phyloP scores from a whole-genome alignment of 1,140 invertebrate genomes.

The Andricus grossulariae region DNA sequence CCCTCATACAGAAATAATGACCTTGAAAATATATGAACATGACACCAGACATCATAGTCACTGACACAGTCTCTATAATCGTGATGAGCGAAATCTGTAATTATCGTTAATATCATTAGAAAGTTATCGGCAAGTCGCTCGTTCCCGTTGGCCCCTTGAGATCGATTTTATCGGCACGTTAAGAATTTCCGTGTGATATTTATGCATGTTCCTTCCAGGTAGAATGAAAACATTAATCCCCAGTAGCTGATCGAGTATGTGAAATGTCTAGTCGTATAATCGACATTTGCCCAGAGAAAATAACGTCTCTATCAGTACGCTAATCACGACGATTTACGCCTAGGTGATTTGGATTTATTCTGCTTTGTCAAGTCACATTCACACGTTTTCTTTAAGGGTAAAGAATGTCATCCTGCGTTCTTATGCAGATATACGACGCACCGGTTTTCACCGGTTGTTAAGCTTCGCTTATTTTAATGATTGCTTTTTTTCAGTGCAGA shows the following conservation, averaged over 20 bases:
- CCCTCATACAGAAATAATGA: neutral
- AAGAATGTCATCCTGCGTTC: neutral
- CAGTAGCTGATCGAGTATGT: conserved; percentile 5
- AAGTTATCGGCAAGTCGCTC: conserved; percentile 44
- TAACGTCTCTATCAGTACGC: neutral
- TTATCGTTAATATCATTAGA: conserved; percentile 53
- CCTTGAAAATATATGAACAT: neutral
- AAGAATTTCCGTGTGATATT: conserved; percentile 18
- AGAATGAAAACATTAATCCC: conserved; percentile 16
- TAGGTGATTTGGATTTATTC: neutral
- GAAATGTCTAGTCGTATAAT: neutral
- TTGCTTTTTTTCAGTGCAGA: neutral
- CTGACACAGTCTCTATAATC: neutral
- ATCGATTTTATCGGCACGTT: conserved; percentile 28
- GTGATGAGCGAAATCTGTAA: conserved; percentile 41
- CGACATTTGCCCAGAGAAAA: neutral
- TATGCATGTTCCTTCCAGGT: conserved; percentile 18
- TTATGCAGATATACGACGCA: neutral
- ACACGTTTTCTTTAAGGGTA: neutral
- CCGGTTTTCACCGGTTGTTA: neutral
- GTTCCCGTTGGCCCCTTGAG: conserved; percentile 30
- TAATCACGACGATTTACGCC: neutral
- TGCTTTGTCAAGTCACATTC: neutral
- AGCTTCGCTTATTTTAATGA: conserved; percentile 13
- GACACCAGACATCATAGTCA: neutral